phyloP scores from a whole-genome alignment of 2,113 vertebrate species.

The Ailuropoda melanoleuca region DNA sequence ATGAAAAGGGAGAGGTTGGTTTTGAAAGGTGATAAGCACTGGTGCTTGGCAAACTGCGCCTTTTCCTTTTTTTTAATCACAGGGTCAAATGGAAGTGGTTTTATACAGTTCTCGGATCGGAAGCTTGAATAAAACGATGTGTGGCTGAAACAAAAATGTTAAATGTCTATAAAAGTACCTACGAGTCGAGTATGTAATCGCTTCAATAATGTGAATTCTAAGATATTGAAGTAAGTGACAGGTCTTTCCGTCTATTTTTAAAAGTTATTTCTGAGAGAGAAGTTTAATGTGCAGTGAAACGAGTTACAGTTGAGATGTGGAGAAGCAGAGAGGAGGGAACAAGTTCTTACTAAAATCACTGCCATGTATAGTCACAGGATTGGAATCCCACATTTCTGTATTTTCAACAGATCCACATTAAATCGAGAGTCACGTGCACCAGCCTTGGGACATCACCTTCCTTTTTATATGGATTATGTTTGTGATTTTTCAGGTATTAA shows the following conservation, averaged over 20 bases:
- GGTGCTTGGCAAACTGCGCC: background rate
- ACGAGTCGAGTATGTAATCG: constrained; percentile 52
- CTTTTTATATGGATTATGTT: background rate
- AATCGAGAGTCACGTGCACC: background rate
- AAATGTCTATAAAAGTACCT: constrained; percentile 53
- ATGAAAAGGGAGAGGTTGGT: background rate
- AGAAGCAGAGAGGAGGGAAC: background rate
- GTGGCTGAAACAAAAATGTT: constrained; percentile 64
- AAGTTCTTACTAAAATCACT: constrained; percentile 7
- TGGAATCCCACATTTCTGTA: background rate
- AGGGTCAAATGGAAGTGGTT: constrained; percentile 33
- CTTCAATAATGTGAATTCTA: constrained; percentile 49
- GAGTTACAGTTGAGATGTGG: background rate
- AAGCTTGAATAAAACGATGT: constrained; percentile 54
- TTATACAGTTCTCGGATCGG: constrained; percentile 34
- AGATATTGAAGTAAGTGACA: constrained; percentile 39
- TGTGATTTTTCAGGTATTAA: background rate
- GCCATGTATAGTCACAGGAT: constrained; percentile 22
- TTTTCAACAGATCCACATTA: background rate
- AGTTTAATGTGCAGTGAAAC: constrained; percentile 63
- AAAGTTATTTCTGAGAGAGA: constrained; percentile 53
- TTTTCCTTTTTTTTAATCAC: constrained; percentile 20
- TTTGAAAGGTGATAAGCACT: background rate
- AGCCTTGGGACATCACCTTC: background rate
- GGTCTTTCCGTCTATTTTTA: constrained; percentile 64